Base-by-base conservation (phyloP, 2,113 vertebrate species). In the Cottus gobio region DNA sequence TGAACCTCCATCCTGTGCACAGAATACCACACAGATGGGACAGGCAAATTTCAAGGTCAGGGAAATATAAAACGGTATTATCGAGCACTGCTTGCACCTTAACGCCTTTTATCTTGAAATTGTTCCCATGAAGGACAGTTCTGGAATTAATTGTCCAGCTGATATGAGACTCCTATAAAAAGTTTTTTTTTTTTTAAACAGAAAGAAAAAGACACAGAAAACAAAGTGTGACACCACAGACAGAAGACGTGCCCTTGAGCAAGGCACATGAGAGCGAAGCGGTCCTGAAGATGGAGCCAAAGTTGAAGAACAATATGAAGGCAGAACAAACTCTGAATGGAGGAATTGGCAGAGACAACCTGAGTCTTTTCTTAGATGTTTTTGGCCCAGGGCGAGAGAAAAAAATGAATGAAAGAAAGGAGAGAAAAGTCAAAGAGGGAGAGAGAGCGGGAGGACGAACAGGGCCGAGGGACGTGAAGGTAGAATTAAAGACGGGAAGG, bases 401-500 rank as follows among this genome's bases (percentile, higher is more conserved):
- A 56, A 8, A 63, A 56, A 56, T 10, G 1, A 75, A 42, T 7
- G 20, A 3, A 57, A 22, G 4, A 1, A 9, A 37, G 13, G 16
- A 16, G 39, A 61, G n/a, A n/a, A 42, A 20, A 30, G 15, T 26
- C 13, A 57, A 36, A 12, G 22, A 37, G 39, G n/a, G 37, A 74
- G 31, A 74, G 20, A 63, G 61, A 71, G 22, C 34, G 65, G 60
- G 34, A 71, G 57, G 13, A 34, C 34, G 46, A 52, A 18, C 54
- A 2, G 5, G 36, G 22, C 13, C 1, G 4, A 79, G 12, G 18
- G 54, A 26, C n/a, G 9, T 28, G 28, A 46, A 16, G 61, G 54
- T 9, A 66, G 36, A 22, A n/a, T 10, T 52, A 10, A n/a, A 44
- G n/a, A 69, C 62, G 75, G 71, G 79, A 80, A 93, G 91, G 36